These are phyloP conservation scores for Xiphophorus couchianus DNA, from an alignment of 2,113 vertebrate species.

Conservation along the genomic window DNA sequence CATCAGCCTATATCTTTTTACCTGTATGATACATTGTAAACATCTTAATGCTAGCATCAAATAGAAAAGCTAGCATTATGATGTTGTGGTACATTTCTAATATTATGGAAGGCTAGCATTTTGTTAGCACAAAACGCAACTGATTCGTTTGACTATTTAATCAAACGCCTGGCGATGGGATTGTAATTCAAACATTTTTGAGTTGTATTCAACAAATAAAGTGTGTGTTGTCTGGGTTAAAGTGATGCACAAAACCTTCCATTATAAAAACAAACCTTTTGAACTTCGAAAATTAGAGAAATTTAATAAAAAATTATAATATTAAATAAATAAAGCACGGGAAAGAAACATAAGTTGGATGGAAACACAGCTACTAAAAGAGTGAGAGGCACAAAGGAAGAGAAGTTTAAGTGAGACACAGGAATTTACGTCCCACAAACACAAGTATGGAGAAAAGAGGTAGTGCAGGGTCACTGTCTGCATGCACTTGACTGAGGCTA, in stretches of 20 bases:
- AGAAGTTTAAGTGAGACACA: slow-evolving; percentile 17
- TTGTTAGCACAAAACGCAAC: too few relatives aligned
- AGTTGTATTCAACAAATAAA: too few relatives aligned
- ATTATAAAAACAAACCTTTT: neutral
- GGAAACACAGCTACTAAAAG: slow-evolving; percentile 47
- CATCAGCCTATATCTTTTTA: too few relatives aligned
- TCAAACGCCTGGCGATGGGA: too few relatives aligned
- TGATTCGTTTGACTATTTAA: too few relatives aligned
- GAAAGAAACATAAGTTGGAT: slow-evolving; percentile 17
- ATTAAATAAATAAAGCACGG: neutral
- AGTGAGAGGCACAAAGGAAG: slow-evolving; percentile 6
- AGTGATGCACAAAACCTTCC: neutral
- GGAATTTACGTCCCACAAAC: slow-evolving; percentile 16
- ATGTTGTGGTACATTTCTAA: too few relatives aligned
- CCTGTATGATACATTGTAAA: too few relatives aligned
- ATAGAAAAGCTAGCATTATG: too few relatives aligned
- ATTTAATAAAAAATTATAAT: too few relatives aligned
- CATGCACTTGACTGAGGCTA: slow-evolving; percentile 75
- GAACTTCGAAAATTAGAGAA: neutral
- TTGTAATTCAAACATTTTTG: too few relatives aligned
- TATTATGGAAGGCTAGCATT: too few relatives aligned
- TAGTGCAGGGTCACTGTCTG: slow-evolving; percentile 71
- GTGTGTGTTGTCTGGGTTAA: neutral
- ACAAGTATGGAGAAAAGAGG: slow-evolving; percentile 54
- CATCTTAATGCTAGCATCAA: too few relatives aligned